phyloP scores from a whole-genome alignment of 2,888 invertebrate genomes.

The Corythucha ciliata region DNA sequence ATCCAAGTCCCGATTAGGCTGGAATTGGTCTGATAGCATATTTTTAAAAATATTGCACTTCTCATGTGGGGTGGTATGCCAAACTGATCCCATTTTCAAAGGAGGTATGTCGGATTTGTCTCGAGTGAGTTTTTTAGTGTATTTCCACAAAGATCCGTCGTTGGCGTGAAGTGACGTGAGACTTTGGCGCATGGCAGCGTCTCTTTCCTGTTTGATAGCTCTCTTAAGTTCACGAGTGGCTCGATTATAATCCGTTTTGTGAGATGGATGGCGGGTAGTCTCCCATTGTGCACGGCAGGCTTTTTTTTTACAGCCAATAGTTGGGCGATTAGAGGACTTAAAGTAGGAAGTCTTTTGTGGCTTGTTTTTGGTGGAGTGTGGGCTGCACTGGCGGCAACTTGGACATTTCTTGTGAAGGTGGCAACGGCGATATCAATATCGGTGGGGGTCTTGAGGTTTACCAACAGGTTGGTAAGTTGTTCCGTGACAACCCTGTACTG shows the following conservation, averaged over 20 bases:
- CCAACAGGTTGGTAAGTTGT: neutral
- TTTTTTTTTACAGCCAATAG: neutral
- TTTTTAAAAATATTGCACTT: conserved; percentile 9
- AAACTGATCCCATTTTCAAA: conserved; percentile 3
- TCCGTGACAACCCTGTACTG: neutral
- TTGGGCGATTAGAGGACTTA: neutral
- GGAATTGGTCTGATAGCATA: neutral
- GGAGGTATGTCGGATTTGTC: conserved; percentile 9
- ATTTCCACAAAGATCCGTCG: conserved; percentile 5
- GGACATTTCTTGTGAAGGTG: neutral
- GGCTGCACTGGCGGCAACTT: neutral
- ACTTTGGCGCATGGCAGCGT: neutral
- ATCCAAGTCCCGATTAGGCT: neutral
- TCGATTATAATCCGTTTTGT: conserved; percentile 3
- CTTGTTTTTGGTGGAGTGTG: neutral
- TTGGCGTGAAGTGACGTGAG: neutral
- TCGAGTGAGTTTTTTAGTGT: conserved; percentile 1
- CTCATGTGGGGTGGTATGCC: conserved; percentile 4
- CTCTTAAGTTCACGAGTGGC: conserved; percentile 7
- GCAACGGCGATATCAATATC: conserved; percentile 2
- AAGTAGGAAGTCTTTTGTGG: neutral
- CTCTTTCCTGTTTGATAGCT: conserved; percentile 1
- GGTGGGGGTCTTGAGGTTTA: neutral
- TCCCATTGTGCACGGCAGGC: neutral
- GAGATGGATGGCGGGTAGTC: neutral